Evolutionary conservation across 2,888 invertebrate genomes (phyloP), one percentile per base, ranked within the genome.

Genomic region (Drosophila paramelanica): DNA sequence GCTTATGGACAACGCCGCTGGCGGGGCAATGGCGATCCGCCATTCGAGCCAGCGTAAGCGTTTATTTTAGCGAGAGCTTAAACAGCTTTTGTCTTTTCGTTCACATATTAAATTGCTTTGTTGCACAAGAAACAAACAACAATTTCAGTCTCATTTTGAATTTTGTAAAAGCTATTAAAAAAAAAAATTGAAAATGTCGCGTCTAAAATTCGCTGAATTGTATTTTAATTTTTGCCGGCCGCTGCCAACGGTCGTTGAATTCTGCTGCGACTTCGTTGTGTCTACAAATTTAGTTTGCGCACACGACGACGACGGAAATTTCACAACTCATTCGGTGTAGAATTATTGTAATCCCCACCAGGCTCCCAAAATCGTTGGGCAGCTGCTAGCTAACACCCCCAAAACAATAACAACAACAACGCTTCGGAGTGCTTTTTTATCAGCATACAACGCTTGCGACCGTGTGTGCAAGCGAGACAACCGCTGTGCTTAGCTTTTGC

Each of bases 311-410:
- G 59, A 68, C 79, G 83, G 67, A 86, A 88, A 85, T 88, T 86
- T 84, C 89, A 89, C 88, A 88, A 82, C 83, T 81, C 82, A 85
- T 91, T 90, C 91, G 91, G 91, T 91, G 91, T 91, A 91, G 92
- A 91, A 91, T 91, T 91, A 91, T 91, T 91, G 91, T 91, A 91
- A 91, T 90, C 91, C 77, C 67, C 75, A 90, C 77, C 86, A 89
- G 92, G 92, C 88, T 73, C 77, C 51, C 92, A 92, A 68, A 77
- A 65, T 38, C 13, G 20, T 5, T n/a, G 5, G 53, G 31, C 33
- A 13, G 42, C 17, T 17, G 39, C 27, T 17, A 31, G 27, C n/a
- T 33, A 33, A 2, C 10, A n/a, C 2, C 10, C n/a, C 33, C 4
- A 36, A 13, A 36, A 8, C 23, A 8, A 14, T 14, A 23, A 25